Conservation (phyloP, 1,140 invertebrate species). For the Halictus rubicundus region DNA sequence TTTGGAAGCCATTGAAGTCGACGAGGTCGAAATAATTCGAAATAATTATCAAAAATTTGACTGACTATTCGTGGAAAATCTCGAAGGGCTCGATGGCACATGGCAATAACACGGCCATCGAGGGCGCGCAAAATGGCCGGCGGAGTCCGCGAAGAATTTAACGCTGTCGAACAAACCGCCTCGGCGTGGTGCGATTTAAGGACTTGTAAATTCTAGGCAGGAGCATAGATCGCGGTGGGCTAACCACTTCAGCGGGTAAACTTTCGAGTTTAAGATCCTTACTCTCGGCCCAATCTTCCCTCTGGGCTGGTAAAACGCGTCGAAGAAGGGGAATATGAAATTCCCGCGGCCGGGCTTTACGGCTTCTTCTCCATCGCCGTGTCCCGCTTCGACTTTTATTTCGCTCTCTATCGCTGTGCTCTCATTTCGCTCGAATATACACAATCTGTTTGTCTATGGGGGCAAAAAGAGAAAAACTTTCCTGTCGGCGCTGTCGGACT, state of each 20-base stretch:
- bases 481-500: too few relatives aligned
- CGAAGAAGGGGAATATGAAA: constrained; percentile 57
- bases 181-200: constrained; percentile 46
- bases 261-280: constrained; percentile 63
- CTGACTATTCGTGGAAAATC: constrained; percentile 16
- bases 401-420: not conserved
- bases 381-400: constrained; percentile 3
- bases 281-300: not conserved
- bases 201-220: constrained; percentile 56
- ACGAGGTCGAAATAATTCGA: too few relatives aligned
- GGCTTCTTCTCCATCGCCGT: constrained; percentile 32
- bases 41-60: too few relatives aligned
- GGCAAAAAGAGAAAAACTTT: too few relatives aligned
- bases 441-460: not conserved
- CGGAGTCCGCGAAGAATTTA: constrained; percentile 32
- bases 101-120: not conserved
- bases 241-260: constrained; percentile 58
- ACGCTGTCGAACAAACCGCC: constrained; percentile 42
- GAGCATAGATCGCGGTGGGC: constrained; percentile 39
- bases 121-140: constrained; percentile 6
- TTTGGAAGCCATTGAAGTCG: too few relatives aligned
- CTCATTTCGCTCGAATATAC: not conserved
- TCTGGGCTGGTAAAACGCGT: constrained; percentile 11
- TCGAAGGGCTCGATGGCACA: not conserved
- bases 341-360: constrained; percentile 56